Base-by-base conservation (phyloP, 1,140 invertebrate species). In the Zaprionus gabonicus region DNA sequence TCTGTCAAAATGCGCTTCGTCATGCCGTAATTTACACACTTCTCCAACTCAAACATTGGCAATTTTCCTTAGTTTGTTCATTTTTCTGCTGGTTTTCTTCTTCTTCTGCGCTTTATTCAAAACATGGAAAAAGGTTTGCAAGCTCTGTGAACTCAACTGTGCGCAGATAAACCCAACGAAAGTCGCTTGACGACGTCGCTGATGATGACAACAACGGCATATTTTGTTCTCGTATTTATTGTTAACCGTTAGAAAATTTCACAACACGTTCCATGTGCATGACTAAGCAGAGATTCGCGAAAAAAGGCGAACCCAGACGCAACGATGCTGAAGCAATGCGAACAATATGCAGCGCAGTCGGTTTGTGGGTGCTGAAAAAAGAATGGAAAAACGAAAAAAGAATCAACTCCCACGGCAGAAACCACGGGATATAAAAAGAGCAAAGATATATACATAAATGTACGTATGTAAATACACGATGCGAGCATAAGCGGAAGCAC, bases 191-290 rank as follows among this genome's bases (percentile, higher is more conserved):
- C 60, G 63, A 59, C 41, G 41, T 3, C 7, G n/a, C n/a, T 46
- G 41, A 46, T 53, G 31, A 82, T 59, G 68, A 72, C 62, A 72
- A 63, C 64, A 72, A 27, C 41, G 63, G 27, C 72, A 62, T 77
- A 68, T 75, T 73, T 80, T 77, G 69, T 36, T 20, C 57, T 27
- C 70, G 63, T 73, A 84, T 83, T 83, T 83, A 83, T 81, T 83
- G 78, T 81, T 83, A 85, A 81, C 78, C 71, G 62, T 85, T 74
- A 63, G 82, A 64, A 70, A 77, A 73, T 60, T 80, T 65, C 25
- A 64, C 63, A 68, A 68, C 78, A 68, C 71, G 76, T 78, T 81
- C 73, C 53, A 81, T 73, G 28, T 68, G 81, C 81, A 83, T 84
- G 81, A 83, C 81, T 80, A 84, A 83, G 77, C 81, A 82, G 72